Base-by-base conservation (phyloP, 2,888 invertebrate genomes). In the Herminia tarsipennalis region DNA sequence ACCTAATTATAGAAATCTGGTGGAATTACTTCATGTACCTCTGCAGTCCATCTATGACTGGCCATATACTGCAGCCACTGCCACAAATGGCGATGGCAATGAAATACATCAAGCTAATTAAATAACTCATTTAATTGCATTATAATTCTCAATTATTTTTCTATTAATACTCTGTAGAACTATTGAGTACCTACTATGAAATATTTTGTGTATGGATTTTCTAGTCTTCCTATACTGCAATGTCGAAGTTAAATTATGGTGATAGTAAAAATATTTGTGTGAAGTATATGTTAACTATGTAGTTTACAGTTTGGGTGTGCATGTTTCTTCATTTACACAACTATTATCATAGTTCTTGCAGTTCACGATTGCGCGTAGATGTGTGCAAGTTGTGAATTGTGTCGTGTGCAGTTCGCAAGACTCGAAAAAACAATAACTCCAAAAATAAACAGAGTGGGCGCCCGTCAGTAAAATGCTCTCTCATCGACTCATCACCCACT, bases 11-110 rank as follows among this genome's bases (percentile, higher is more conserved):
- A 94, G 96, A 62, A 94, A 96, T 86, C 92, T 98, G 71, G 94
- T 97, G 69, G 97, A 98, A 88, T 86, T 98, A 49, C 93, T 98
- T 30, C 97, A 98, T 79, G 96, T 97, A 63, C 97, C 97, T 29
- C 90, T 98, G 65, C 97, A 97, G 83, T 94, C 95, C 33, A 93
- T 97, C 68, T 97, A 97, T 85, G 93, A 92, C 69, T 92, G 92
- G 84, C 92, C 93, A 0, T 81, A 76, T 57, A 69, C 78, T 43
- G 74, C 81, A 2, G 57, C 51, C 5, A 39, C 75, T 24, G 47
- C 76, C 5, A 67, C 82, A 20, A 89, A 89, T 45, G 89, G 88
- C 8, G 90, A 87, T 42, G 71, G 73, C 24, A 73, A 76, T 29
- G 73, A 76, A 21, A 48, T 79, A 44, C 75, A 74, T 41, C 63